phyloP scores from a whole-genome alignment of 92 coral and sea anemone species.

The Zoanthus sociatus region DNA sequence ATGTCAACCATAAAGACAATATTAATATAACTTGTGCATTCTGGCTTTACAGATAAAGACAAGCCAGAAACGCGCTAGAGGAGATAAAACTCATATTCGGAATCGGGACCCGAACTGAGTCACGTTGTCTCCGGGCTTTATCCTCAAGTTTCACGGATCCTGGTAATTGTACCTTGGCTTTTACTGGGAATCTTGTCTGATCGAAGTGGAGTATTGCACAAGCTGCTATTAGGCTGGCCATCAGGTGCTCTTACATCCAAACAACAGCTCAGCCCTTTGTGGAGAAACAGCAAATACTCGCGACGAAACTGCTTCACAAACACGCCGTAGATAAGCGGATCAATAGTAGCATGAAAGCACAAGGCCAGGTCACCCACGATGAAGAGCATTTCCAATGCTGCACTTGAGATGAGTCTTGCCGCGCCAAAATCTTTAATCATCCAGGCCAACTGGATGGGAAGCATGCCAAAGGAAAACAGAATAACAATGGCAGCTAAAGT shows the following conservation, averaged over 20 bases:
- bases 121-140: too few relatives aligned
- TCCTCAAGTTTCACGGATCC: not conserved
- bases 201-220: not conserved
- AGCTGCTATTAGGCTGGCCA: not conserved
- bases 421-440: conserved; percentile 41
- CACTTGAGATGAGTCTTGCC: not conserved
- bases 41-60: too few relatives aligned
- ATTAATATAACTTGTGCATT: too few relatives aligned
- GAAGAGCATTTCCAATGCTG: conserved; percentile 20
- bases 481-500: conserved; percentile 32
- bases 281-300: not conserved
- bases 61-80: too few relatives aligned
- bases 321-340: conserved; percentile 22
- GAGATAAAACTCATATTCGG: too few relatives aligned
- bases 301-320: conserved; percentile 37
- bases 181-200: not conserved
- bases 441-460: conserved; percentile 43
- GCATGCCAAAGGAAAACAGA: conserved; percentile 36
- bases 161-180: not conserved
- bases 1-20: too few relatives aligned
- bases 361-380: conserved; percentile 29
- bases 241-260: not conserved
- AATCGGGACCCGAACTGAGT: too few relatives aligned
- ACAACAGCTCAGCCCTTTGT: conserved; percentile 16
- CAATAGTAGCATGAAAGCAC: conserved; percentile 34